Percentiles rank a stretch among this genome's conserved stretches.
phyloP scores from a whole-genome alignment of 2,113 vertebrate genomes.

The Apteryx mantelli region DNA sequence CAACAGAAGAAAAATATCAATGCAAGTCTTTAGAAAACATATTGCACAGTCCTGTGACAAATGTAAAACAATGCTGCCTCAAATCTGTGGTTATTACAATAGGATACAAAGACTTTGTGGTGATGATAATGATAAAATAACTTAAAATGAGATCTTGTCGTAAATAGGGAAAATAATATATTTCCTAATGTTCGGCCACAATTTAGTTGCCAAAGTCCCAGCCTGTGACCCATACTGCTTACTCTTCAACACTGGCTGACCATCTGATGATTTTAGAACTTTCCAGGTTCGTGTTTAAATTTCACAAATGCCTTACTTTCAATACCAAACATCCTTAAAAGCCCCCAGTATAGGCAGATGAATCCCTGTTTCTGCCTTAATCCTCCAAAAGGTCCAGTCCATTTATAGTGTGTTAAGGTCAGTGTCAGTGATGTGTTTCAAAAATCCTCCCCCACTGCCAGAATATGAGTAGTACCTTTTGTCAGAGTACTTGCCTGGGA shows the following conservation, averaged over 20 bases:
- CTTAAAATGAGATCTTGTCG: not conserved
- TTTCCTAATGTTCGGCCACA: not conserved
- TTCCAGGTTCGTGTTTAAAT: not conserved
- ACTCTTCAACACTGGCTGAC: not conserved
- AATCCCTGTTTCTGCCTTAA: not conserved
- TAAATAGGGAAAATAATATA: not conserved
- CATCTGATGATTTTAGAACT: not conserved
- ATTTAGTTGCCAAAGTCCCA: not conserved
- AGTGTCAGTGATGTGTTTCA: not conserved
- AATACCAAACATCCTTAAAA: rapidly evolving
- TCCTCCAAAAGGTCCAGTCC: not conserved
- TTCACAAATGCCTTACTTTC: not conserved
- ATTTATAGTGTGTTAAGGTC: not conserved
- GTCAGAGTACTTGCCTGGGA: not conserved
- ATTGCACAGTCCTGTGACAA: not conserved
- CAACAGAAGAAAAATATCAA: not conserved
- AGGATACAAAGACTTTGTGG: not conserved
- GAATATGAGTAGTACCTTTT: not conserved
- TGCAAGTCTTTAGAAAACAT: not conserved
- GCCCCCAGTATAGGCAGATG: rapidly evolving
- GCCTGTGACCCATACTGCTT: rapidly evolving
- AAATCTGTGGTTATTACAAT: not conserved
- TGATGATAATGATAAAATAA: not conserved
- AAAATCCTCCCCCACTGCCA: rapidly evolving
- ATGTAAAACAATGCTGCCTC: not conserved